Conservation (phyloP, 2,888 invertebrate species). For the Timema cristinae region DNA sequence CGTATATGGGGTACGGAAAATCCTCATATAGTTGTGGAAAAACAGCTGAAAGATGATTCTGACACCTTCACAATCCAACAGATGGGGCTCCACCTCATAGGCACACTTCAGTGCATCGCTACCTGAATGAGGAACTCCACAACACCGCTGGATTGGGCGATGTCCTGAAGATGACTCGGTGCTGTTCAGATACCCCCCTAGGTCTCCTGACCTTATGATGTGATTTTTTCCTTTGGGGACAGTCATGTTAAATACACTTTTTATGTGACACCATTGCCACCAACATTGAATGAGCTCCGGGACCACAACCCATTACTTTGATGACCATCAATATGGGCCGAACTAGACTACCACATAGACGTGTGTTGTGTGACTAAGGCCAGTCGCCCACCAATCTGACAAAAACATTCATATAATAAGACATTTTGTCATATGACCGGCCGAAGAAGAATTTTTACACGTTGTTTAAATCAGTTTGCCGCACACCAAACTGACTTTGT, state of each 20-base stretch:
- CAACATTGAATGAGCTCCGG: background rate
- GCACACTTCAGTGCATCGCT: background rate
- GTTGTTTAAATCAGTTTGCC: too few relatives aligned
- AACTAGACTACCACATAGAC: background rate
- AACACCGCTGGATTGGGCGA: background rate
- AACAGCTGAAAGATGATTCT: too few relatives aligned
- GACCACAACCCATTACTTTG: background rate
- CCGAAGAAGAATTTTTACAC: too few relatives aligned
- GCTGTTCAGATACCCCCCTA: background rate
- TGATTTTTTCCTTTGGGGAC: background rate
- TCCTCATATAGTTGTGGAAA: too few relatives aligned
- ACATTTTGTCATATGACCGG: too few relatives aligned
- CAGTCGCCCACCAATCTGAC: too few relatives aligned
- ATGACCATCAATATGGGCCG: background rate
- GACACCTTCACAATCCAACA: background rate
- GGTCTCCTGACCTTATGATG: background rate
- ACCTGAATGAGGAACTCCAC: conserved; percentile 7
- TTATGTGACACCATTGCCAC: background rate
- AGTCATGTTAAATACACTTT: background rate
- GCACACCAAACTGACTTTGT: too few relatives aligned
- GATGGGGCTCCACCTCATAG: background rate
- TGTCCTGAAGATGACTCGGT: background rate
- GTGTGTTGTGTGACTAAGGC: background rate
- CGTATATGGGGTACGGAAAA: too few relatives aligned
- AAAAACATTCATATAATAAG: too few relatives aligned